Evolutionary conservation across 1,140 invertebrate species (phyloP).

Genomic region (Saccostrea cuccullata): DNA sequence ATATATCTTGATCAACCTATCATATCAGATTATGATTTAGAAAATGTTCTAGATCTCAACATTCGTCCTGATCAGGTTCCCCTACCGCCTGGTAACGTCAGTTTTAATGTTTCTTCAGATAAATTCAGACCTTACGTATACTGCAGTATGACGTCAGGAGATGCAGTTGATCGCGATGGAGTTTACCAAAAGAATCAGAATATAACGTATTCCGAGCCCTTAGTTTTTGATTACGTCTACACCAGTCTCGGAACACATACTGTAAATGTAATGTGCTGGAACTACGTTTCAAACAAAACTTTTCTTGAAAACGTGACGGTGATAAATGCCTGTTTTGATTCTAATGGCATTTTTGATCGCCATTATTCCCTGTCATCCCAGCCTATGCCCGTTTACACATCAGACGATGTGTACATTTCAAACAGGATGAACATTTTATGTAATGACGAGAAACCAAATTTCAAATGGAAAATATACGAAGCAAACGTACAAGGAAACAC

Average conservation of each 20-base stretch:
- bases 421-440: not conserved
- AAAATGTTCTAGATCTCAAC: not conserved
- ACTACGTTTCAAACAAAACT: not conserved
- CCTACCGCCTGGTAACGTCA: not conserved
- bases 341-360: conserved; percentile 17
- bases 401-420: not conserved
- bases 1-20: not conserved
- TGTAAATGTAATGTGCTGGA: not conserved
- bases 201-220: not conserved
- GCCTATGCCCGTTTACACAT: not conserved
- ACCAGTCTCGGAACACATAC: conserved; percentile 11
- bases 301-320: not conserved
- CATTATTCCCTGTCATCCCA: not conserved
- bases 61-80: not conserved
- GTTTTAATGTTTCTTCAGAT: not conserved
- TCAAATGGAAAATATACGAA: not conserved
- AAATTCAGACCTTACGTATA: not conserved
- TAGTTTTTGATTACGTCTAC: not conserved
- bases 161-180: not conserved
- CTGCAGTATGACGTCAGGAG: not conserved
- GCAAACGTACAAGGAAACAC: not conserved
- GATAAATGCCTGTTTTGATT: conserved; percentile 1
- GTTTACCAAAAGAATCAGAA: conserved; percentile 3
- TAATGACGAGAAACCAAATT: not conserved
- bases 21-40: not conserved